Base-by-base conservation (phyloP, 2,113 vertebrate genomes). In the Cyanoramphus novaezelandiae region DNA sequence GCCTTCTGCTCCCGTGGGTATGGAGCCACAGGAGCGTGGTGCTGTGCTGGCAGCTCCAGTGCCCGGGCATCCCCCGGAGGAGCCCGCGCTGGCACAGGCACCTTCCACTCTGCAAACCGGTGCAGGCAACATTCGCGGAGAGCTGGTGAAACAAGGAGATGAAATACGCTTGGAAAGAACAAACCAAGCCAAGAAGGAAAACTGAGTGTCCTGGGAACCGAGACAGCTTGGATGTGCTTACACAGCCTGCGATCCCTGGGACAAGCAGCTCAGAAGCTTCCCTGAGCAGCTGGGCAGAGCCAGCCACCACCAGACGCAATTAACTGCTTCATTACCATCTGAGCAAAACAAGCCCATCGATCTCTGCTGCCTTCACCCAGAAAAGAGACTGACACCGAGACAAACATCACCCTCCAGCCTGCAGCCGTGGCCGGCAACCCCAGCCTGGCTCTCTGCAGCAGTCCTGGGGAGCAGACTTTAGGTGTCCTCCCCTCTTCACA, bases 301-400 rank as follows among this genome's bases (percentile, higher is more conserved):
- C 85, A 67, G 71, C n/a, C 60, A 29, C 85, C 79, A 47, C 44
- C 13, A 41, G 76, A 16, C 35, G 57, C 76, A 94, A 92, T 95
- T 96, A 94, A 88, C 85, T 69, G 94, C 90, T 82, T 93, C 70
- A 64, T 95, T 92, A 96, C 90, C 71, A 76, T 60, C 63, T 37
- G 39, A 76, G 71, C 88, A 85, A 96, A 94, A 76, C 82, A 94
- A 94, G 82, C 18, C 20, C 37, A 82, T 68, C 82, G 62, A 60
- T 80, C 79, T 85, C 67, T 76, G 79, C 67, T 71, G n/a, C 5
- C 1, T 69, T 87, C 65, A 72, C 31, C 47, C n/a, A 35, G 67
- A 59, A 33, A 47, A 92, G 62, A 53, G 20, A 53, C 47, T 39
- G 49, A 16, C 4, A 6, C 1, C 3, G 7, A 80, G 92, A 62